Conservation (phyloP, 2,797 vertebrate genomes). For the Alauda arvensis region DNA sequence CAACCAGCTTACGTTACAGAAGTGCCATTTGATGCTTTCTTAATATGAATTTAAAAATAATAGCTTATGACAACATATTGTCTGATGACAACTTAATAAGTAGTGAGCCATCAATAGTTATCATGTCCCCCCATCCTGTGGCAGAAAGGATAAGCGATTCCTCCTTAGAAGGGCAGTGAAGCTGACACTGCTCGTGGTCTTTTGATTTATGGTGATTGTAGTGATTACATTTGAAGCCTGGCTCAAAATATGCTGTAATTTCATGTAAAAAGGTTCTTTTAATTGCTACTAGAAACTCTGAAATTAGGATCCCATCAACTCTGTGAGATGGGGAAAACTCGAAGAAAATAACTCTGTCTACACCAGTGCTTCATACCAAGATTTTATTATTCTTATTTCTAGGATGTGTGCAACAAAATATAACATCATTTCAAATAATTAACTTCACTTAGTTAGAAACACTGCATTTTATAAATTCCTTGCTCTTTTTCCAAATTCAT, state of each 20-base stretch:
- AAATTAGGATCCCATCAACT: neutral
- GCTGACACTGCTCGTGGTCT: conserved; percentile 12
- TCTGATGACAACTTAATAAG: conserved; percentile 28
- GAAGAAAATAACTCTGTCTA: neutral
- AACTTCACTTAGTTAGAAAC: neutral
- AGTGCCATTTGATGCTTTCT: neutral
- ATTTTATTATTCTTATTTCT: neutral
- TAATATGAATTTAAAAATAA: conserved; percentile 17
- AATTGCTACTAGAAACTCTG: neutral
- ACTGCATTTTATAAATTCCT: neutral
- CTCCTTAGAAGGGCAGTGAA: conserved; percentile 3
- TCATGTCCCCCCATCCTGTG: conserved; percentile 12
- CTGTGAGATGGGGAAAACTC: neutral
- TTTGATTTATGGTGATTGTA: neutral
- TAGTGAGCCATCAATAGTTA: conserved; percentile 29
- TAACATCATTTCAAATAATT: neutral
- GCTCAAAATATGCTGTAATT: neutral
- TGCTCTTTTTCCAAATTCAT: neutral
- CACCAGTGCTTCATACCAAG: neutral
- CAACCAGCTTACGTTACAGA: neutral
- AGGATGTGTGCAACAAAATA: neutral
- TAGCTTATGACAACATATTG: conserved; percentile 40
- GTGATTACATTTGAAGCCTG: neutral
- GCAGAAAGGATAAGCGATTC: conserved; percentile 35
- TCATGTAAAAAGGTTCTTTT: neutral